Evolutionary conservation across 2,888 invertebrate genomes (phyloP).

Genomic region (Galeruca laticollis): DNA sequence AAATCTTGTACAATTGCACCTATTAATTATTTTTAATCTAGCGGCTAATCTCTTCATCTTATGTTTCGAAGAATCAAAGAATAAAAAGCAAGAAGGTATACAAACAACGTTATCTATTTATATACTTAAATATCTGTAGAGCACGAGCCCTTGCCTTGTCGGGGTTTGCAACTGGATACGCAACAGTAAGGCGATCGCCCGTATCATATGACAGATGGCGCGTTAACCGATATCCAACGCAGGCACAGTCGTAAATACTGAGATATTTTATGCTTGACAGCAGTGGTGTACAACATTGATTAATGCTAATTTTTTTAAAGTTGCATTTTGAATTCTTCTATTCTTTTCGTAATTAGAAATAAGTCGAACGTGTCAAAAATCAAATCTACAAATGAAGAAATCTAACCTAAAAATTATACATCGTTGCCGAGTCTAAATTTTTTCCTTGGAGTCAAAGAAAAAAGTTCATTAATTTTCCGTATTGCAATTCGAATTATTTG

Average conservation of each 20-base stretch:
- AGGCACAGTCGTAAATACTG: constrained; percentile 55
- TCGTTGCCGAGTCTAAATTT: neutral
- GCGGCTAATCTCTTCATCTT: constrained; percentile 18
- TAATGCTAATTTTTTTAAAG: neutral
- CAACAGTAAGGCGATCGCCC: constrained; percentile 59
- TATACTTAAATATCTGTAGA: constrained; percentile 36
- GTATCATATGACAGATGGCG: constrained; percentile 65
- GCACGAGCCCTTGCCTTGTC: constrained; percentile 56
- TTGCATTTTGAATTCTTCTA: neutral
- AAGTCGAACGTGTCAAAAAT: neutral
- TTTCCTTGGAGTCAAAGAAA: neutral
- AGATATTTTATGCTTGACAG: constrained; percentile 40
- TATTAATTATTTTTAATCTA: constrained; percentile 29
- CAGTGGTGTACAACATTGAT: constrained; percentile 25
- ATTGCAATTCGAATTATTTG: no score
- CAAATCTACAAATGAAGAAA: no score
- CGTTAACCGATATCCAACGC: constrained; percentile 65
- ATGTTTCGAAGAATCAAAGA: neutral
- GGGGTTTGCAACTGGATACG: constrained; percentile 49
- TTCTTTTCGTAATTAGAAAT: neutral
- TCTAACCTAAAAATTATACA: neutral
- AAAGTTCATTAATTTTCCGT: neutral
- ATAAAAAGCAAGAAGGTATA: constrained; percentile 10
- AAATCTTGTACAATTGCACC: constrained; percentile 8
- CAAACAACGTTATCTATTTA: constrained; percentile 21